Conservation (phyloP, 1,140 invertebrate genomes). For the Drosophila nebulosa region DNA sequence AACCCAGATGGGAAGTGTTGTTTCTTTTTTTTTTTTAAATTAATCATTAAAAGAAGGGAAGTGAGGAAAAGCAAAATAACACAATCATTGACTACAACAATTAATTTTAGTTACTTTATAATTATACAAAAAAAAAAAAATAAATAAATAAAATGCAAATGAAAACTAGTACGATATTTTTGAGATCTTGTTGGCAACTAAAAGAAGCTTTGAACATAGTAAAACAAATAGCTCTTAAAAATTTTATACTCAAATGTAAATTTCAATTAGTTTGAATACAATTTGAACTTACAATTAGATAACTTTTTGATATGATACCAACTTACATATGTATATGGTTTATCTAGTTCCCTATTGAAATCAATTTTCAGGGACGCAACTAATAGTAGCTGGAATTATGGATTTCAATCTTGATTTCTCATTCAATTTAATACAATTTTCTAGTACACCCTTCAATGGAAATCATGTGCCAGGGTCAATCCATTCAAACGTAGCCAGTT, state of each 20-base stretch:
- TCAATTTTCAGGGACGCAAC: background rate
- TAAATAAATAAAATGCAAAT: too few relatives aligned
- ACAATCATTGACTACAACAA: background rate
- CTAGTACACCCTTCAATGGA: background rate
- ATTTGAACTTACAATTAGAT: too few relatives aligned
- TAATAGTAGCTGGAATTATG: background rate
- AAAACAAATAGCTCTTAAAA: too few relatives aligned
- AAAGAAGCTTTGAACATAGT: too few relatives aligned
- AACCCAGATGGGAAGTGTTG: background rate
- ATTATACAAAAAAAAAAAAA: background rate
- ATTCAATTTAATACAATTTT: background rate
- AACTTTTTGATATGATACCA: too few relatives aligned
- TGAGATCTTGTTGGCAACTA: too few relatives aligned
- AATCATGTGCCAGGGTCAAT: background rate
- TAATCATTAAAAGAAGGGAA: background rate
- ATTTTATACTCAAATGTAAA: too few relatives aligned
- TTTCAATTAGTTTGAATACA: too few relatives aligned
- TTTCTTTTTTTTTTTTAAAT: background rate
- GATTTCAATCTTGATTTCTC: background rate
- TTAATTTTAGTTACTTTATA: background rate
- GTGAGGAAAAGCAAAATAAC: background rate
- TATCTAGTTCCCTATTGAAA: background rate
- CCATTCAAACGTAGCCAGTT: background rate
- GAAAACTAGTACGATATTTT: too few relatives aligned
- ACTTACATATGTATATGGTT: too few relatives aligned